phyloP scores from a whole-genome alignment of 2,888 invertebrate genomes.

The Ceramica pisi region DNA sequence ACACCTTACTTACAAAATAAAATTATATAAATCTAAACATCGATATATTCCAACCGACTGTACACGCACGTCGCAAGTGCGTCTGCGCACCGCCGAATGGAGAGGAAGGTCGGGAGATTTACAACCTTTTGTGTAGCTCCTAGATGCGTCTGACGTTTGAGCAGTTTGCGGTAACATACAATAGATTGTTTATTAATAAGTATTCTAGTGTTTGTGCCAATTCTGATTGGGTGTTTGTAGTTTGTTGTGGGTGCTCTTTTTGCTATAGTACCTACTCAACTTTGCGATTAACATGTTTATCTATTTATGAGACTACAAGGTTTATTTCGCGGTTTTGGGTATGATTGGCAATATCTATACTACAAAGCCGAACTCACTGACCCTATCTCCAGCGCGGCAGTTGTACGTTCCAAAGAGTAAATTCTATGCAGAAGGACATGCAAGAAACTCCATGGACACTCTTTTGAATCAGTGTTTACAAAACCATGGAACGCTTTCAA shows the following conservation, averaged over 20 bases:
- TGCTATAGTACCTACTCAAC: too few species aligned
- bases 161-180: constrained; percentile 66
- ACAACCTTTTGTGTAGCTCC: constrained; percentile 78
- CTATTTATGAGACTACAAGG: too few species aligned
- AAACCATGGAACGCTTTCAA: too few species aligned
- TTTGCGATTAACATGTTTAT: too few species aligned
- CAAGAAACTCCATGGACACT: too few species aligned
- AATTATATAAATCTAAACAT: neutral
- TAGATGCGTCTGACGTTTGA: constrained; percentile 60
- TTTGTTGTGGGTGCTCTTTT: neutral
- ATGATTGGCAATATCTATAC: too few species aligned
- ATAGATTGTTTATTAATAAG: constrained; percentile 63
- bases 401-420: too few species aligned
- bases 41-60: constrained; percentile 52
- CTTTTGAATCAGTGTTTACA: too few species aligned
- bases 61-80: constrained; percentile 58
- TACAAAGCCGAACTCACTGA: too few species aligned
- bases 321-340: too few species aligned
- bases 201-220: constrained; percentile 56
- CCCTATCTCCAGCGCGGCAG: too few species aligned
- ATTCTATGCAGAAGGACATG: too few species aligned
- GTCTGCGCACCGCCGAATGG: constrained; percentile 67
- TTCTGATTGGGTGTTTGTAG: constrained; percentile 30
- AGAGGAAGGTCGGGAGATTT: constrained; percentile 83
- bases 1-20: neutral